Evolutionary conservation across 23 tunicate species (phyloP).

Genomic region (Pegea sp.): DNA sequence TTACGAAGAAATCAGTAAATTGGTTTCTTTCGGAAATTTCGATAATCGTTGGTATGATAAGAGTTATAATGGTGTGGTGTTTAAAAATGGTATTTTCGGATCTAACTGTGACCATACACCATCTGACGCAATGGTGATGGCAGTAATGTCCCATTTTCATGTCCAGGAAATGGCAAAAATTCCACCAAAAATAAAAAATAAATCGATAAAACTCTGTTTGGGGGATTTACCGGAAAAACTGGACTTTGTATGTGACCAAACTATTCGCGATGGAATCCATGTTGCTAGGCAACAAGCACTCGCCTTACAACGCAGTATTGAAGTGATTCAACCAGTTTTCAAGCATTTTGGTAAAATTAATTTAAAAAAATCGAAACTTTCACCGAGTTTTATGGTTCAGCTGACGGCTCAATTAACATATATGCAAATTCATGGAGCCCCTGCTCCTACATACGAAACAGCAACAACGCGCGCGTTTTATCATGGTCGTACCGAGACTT

Average conservation of each 20-base stretch:
- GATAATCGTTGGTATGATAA: constrained; percentile 67
- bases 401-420: constrained; percentile 55
- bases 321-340: constrained; percentile 18
- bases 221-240: too few relatives aligned
- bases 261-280: constrained; percentile 43
- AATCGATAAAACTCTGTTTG: too few relatives aligned
- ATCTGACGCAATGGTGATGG: constrained; percentile 77
- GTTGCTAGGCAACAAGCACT: constrained; percentile 9
- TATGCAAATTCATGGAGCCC: constrained; percentile 56
- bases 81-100: constrained; percentile 23
- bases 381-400: constrained; percentile 67
- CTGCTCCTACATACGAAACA: constrained; percentile 91
- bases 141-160: constrained; percentile 29
- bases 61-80: constrained; percentile 18
- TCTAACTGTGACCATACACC: constrained; percentile 76
- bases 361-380: constrained; percentile 26
- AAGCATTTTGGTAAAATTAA: constrained; percentile 43
- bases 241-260: too few relatives aligned
- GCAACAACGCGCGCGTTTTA: constrained; percentile 80
- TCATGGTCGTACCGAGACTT: constrained; percentile 85
- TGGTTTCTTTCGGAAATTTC: constrained; percentile 22
- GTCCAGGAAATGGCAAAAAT: too few relatives aligned
- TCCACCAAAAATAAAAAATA: too few relatives aligned
- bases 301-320: constrained; percentile 13
- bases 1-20: constrained; percentile 33